A percentile compares a stretch with the other conserved stretches of the same genome.
Evolutionary conservation across 2,888 invertebrate genomes (phyloP).

Genomic region (Acrobeloides nanus): DNA sequence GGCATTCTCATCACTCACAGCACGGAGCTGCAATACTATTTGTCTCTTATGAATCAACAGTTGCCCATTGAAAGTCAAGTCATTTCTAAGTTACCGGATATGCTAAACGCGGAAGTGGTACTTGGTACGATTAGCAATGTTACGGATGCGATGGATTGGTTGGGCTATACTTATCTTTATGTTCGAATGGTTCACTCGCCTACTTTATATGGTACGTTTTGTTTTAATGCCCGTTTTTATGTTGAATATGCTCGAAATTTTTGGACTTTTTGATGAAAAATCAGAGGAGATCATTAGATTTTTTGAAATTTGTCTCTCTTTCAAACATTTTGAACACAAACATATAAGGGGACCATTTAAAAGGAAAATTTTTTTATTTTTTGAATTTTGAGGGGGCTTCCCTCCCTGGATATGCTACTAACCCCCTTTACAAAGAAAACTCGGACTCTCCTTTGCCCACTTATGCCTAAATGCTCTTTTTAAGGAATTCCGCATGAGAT

Average conservation of each 20-base stretch:
- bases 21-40: constrained; percentile 92
- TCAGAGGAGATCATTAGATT: not conserved
- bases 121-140: constrained; percentile 85
- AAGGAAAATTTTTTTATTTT: too few relatives aligned
- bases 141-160: constrained; percentile 81
- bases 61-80: constrained; percentile 95
- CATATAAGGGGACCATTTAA: too few relatives aligned
- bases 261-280: constrained; percentile 8
- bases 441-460: too few relatives aligned
- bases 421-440: too few relatives aligned
- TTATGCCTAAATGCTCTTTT: too few relatives aligned
- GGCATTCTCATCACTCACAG: constrained; percentile 96
- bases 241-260: too few relatives aligned
- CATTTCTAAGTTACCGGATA: constrained; percentile 82
- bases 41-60: constrained; percentile 93
- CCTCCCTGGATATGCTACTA: too few relatives aligned
- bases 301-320: constrained; percentile 10
- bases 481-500: constrained; percentile 41
- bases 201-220: constrained; percentile 73
- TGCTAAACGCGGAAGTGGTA: constrained; percentile 95
- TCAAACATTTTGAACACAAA: too few relatives aligned
- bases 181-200: constrained; percentile 87
- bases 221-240: constrained; percentile 27
- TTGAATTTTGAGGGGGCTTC: too few relatives aligned
- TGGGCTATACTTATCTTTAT: constrained; percentile 92